Base-by-base conservation (phyloP, 2,888 invertebrate species). In the Apodemia hepburni region DNA sequence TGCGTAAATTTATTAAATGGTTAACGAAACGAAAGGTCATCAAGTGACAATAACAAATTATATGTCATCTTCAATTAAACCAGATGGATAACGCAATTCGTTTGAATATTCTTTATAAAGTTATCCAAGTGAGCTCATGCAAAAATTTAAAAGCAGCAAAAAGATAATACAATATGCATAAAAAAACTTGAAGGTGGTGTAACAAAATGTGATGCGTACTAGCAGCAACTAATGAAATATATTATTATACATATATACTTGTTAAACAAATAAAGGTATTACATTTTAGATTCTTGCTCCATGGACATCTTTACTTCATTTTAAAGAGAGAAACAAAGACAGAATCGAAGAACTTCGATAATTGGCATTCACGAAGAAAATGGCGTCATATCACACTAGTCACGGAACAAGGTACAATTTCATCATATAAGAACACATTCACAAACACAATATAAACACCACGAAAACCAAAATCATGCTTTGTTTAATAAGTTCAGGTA, bases 291-390 rank as follows among this genome's bases (percentile, higher is more conserved):
- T 54, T 54, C 54, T 54, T 54, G 54, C 54, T 54, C 54, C 54
- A 54, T 54, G 54, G 54, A 27, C 54, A 54, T 54, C 54, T 54
- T 27, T 54, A 54, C 54, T 54, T 54, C 27, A 29, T 54, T 54
- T n/a, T 15, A 54, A 27, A 54, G 61, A 33, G 63, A 54, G 64
- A 69, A 65, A 68, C 68, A 66, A 64, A 67, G 86, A 84, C 84
- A 84, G 80, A 85, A 85, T 78, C 81, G 79, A 82, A 84, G 84
- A 87, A 84, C 83, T 84, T 83, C 77, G 80, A 67, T 91, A 89
- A 90, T 89, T 91, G 91, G 91, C 87, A 90, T 90, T 88, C 91
- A 90, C 86, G 88, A 87, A 92, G 90, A 92, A 92, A 92, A 92
- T 92, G 92, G 92, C 92, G 92, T 92, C 92, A 88, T 90, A 90